Evolutionary conservation across 2,797 vertebrate genomes (phyloP).

Genomic region (Pseudomugil gertrudae): DNA sequence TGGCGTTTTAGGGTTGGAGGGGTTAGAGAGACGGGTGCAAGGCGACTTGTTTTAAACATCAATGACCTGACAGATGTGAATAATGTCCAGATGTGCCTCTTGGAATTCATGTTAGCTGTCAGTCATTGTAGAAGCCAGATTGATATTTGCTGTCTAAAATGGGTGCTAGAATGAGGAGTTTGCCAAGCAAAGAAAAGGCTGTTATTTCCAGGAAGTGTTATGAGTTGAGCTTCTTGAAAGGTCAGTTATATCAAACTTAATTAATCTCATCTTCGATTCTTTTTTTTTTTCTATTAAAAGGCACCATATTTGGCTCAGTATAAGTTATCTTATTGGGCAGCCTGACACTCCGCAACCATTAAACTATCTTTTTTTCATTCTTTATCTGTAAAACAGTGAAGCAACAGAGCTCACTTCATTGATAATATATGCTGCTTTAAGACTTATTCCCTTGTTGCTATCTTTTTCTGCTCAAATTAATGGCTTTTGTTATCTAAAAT

Average conservation of each 20-base stretch:
- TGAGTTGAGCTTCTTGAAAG: neutral
- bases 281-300: neutral
- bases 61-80: neutral
- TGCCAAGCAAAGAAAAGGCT: slow-evolving; percentile 1
- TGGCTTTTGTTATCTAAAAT: neutral
- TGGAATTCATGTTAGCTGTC: neutral
- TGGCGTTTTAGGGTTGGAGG: neutral
- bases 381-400: neutral
- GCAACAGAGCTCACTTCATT: neutral
- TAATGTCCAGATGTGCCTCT: neutral
- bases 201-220: neutral
- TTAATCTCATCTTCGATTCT: slow-evolving; percentile 1
- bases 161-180: neutral
- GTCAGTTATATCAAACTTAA: slow-evolving; percentile 11
- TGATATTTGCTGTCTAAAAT: neutral
- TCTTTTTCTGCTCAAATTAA: neutral
- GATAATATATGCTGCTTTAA: neutral
- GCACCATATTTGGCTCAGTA: neutral
- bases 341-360: neutral
- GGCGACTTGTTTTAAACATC: neutral
- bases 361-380: neutral
- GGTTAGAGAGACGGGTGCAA: neutral
- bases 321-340: neutral
- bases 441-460: neutral
- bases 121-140: neutral